A percentile compares a stretch with the other conserved stretches of the same genome.
Evolutionary conservation across 2,888 invertebrate genomes (phyloP).

Genomic region (Clistopyga incitator): DNA sequence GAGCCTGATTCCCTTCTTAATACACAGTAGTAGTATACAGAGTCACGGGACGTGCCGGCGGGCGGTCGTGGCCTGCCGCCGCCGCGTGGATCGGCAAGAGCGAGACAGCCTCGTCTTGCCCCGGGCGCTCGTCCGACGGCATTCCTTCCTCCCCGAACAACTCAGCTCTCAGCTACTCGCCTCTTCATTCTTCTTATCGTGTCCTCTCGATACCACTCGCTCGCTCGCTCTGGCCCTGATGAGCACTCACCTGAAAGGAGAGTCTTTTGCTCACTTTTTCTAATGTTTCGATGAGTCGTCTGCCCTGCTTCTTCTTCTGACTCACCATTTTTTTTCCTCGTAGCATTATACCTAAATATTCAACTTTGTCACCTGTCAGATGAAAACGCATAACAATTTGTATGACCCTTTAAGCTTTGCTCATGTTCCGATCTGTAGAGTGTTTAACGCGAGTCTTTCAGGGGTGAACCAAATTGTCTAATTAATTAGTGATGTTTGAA

Average conservation of each 20-base stretch:
- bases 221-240: conserved; percentile 68
- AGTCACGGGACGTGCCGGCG: conserved; percentile 64
- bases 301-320: conserved; percentile 21
- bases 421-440: too few relatives aligned
- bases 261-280: conserved; percentile 58
- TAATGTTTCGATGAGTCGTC: conserved; percentile 35
- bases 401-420: too few relatives aligned
- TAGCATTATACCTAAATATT: conserved; percentile 74
- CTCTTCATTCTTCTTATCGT: conserved; percentile 77
- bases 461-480: too few relatives aligned
- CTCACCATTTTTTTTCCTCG: conserved; percentile 75
- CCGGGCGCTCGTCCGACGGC: conserved; percentile 84
- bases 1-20: conserved; percentile 60
- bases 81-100: conserved; percentile 70
- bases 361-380: conserved; percentile 69
- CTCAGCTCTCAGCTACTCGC: conserved; percentile 75
- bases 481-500: too few relatives aligned
- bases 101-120: conserved; percentile 77
- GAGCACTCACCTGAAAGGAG: conserved; percentile 55
- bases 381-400: too few relatives aligned
- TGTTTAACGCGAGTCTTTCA: too few relatives aligned
- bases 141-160: conserved; percentile 80
- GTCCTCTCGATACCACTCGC: conserved; percentile 71
- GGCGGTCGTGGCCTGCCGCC: conserved; percentile 65
- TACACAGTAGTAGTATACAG: conserved; percentile 51